Conservation (phyloP, 2,113 vertebrate species). For the Mesembrinibis cayennensis region DNA sequence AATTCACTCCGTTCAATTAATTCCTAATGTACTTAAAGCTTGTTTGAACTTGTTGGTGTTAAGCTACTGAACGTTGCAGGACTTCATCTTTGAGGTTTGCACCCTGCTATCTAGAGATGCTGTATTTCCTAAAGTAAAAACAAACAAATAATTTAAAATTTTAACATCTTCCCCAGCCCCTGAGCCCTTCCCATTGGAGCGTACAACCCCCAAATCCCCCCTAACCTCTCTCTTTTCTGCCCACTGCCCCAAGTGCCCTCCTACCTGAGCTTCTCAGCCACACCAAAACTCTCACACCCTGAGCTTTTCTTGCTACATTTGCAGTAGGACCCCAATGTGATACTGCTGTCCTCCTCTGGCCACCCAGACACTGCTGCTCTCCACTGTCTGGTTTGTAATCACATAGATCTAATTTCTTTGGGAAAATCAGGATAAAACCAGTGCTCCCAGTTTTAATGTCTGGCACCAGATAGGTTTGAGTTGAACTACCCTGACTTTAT, state of each 20-base stretch:
- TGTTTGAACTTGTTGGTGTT: neutral
- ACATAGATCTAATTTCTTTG: neutral
- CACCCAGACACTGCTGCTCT: neutral
- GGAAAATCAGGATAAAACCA: neutral
- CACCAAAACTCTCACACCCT: neutral
- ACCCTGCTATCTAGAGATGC: neutral
- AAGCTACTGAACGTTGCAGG: neutral
- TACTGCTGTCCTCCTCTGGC: neutral
- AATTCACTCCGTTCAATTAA: slow-evolving; percentile 7
- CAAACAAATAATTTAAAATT: neutral
- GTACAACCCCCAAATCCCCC: neutral
- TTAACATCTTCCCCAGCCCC: neutral
- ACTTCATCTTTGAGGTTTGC: neutral
- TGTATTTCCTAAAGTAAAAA: neutral
- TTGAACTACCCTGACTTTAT: neutral
- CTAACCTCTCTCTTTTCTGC: neutral
- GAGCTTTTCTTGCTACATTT: neutral
- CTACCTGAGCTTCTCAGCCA: neutral
- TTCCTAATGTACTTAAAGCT: neutral
- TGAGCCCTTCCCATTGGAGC: neutral
- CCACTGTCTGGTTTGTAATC: neutral
- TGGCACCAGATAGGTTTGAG: neutral
- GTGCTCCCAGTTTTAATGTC: neutral
- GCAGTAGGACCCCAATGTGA: neutral
- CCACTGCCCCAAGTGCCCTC: neutral